phyloP scores from a whole-genome alignment of 2,113 vertebrate species.

The Dasypus novemcinctus region DNA sequence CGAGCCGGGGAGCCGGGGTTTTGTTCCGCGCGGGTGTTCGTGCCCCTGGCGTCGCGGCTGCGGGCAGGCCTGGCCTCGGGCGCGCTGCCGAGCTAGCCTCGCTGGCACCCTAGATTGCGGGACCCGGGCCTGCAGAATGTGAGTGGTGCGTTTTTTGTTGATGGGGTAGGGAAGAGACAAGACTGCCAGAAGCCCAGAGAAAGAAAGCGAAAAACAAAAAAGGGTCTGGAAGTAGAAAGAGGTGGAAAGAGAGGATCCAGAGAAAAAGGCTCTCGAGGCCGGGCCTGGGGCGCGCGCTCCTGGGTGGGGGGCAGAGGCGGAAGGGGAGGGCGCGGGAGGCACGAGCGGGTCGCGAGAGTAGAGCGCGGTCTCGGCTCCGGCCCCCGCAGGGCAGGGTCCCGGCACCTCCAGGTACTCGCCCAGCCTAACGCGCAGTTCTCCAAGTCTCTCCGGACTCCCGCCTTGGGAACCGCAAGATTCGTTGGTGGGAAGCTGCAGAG shows the following conservation, averaged over 20 bases:
- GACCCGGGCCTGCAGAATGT: neutral
- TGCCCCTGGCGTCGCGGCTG: neutral
- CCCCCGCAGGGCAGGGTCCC: neutral
- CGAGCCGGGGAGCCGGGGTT: neutral
- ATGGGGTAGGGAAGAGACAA: neutral
- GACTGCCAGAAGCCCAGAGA: neutral
- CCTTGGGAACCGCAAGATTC: neutral
- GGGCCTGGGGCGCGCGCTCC: neutral
- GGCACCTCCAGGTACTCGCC: neutral
- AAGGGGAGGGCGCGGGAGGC: no score
- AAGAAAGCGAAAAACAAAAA: neutral
- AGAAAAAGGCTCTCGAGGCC: neutral
- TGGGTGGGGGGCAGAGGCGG: neutral
- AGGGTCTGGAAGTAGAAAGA: neutral
- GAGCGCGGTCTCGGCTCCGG: neutral
- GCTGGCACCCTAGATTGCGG: neutral
- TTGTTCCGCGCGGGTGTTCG: neutral
- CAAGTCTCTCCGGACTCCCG: neutral
- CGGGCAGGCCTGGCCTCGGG: neutral
- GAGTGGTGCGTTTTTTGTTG: neutral
- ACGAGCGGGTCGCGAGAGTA: fast-evolving
- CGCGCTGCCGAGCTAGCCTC: neutral
- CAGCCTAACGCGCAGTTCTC: neutral
- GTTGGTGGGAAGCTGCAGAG: neutral
- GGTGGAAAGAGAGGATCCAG: neutral